A percentile compares a stretch with the other conserved stretches of the same genome.
These are phyloP conservation scores for Gulo gulo DNA, from an alignment of 2,113 vertebrate genomes.

Conservation along the genomic window DNA sequence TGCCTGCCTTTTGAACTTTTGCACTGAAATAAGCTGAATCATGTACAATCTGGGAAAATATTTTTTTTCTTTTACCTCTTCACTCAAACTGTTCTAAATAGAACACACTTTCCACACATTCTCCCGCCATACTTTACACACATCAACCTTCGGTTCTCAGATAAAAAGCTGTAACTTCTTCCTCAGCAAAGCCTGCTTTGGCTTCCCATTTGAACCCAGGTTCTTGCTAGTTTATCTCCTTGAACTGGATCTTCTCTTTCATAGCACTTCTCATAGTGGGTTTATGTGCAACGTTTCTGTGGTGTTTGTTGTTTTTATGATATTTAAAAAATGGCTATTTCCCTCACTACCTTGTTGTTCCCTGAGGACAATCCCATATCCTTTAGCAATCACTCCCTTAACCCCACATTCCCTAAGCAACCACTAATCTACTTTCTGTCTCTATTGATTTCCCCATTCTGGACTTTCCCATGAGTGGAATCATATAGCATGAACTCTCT, in stretches of 20 bases:
- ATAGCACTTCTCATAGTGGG: background rate
- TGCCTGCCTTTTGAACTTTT: background rate
- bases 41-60: background rate
- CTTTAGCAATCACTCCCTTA: background rate
- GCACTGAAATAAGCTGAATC: background rate
- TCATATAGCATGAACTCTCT: background rate
- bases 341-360: background rate
- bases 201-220: background rate
- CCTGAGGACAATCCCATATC: too few species aligned
- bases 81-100: background rate
- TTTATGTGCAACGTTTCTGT: background rate
- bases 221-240: background rate
- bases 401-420: background rate
- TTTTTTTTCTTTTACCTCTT: background rate
- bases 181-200: background rate
- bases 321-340: background rate
- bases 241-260: background rate
- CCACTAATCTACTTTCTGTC: background rate
- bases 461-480: background rate
- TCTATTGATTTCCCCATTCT: background rate
- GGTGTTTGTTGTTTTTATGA: background rate
- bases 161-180: background rate
- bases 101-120: background rate
- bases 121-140: fast-evolving
- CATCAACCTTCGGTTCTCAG: background rate